phyloP scores from a whole-genome alignment of 2,888 invertebrate species.

The Nysson spinosus region DNA sequence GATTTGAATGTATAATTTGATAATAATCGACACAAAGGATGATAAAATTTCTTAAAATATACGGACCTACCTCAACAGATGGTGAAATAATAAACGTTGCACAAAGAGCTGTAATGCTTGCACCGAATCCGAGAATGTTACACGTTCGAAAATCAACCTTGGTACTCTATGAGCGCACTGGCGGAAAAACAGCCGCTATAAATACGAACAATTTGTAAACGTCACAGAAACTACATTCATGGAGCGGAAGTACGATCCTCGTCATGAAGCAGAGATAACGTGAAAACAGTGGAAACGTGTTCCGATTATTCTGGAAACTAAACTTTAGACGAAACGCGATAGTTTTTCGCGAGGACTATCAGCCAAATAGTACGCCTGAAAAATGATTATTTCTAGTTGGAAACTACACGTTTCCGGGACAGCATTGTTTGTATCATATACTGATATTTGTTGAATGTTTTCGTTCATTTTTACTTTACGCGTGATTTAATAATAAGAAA shows the following conservation, averaged over 20 bases:
- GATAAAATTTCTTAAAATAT: too few relatives aligned
- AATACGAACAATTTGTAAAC: conserved; percentile 43
- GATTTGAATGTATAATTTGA: too few relatives aligned
- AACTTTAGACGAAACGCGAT: background rate
- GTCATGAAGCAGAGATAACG: conserved; percentile 29
- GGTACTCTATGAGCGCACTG: conserved; percentile 15
- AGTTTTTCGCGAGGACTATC: background rate
- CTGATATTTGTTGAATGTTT: too few relatives aligned
- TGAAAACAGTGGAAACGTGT: background rate
- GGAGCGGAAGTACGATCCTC: conserved; percentile 25
- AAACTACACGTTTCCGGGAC: too few relatives aligned
- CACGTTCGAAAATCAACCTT: conserved; percentile 17
- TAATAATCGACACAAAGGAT: too few relatives aligned
- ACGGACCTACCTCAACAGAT: background rate
- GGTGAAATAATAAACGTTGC: background rate
- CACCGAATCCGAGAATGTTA: conserved; percentile 8
- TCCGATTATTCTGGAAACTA: background rate
- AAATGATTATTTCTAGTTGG: too few relatives aligned
- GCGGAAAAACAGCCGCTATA: conserved; percentile 40
- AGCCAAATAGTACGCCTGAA: too few relatives aligned
- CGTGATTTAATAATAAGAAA: too few relatives aligned
- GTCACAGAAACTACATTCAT: conserved; percentile 27
- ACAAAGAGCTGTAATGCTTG: background rate
- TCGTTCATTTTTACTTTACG: too few relatives aligned
- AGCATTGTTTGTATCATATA: too few relatives aligned